Base-by-base conservation (phyloP, 2,888 invertebrate species). In the Andrena dorsata region DNA sequence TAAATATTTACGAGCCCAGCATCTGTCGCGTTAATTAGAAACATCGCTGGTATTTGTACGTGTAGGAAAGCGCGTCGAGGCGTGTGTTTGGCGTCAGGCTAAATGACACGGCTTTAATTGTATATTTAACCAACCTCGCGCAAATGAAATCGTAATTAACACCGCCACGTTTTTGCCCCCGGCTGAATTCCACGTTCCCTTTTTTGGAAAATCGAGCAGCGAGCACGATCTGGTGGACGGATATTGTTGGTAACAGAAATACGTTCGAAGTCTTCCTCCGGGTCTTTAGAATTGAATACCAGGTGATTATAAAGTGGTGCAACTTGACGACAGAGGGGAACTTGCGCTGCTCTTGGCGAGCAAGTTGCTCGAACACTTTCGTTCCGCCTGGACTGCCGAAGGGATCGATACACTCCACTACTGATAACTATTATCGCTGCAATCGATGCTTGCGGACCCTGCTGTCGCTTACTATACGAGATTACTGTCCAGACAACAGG, bases 401-500 rank as follows among this genome's bases (percentile, higher is more conserved):
- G n/a, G 32, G 58, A 53, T 71, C 76, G 74, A 86, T 76, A 58
- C 41, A 30, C 30, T 16, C n/a, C 47, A 30, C 72, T 32, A 70
- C 49, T 63, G 76, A 73, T 76, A 81, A 81, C 81, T 41, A 66
- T 84, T 85, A 82, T 77, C 80, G 61, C 30, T 51, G 68, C 78
- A 66, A 84, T 84, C 82, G 82, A 73, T 73, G 82, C 73, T 49
- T 35, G 60, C 63, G 8, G 10, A 60, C 58, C 20, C 5, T 53
- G n/a, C 60, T 65, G 79, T 79, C 78, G 63, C 56, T 79, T 64
- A 51, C 65, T 20, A 47, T 41, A 65, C 76, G 51, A 77, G 81
- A 85, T 85, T 80, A 73, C 82, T 80, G 84, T 78, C 71, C 80
- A 82, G 72, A 87, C 87, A 86, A 86, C 87, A 87, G 87, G 87